These are phyloP conservation scores for Drosophila saltans DNA, from an alignment of 1,140 invertebrate genomes.

Conservation along the genomic window DNA sequence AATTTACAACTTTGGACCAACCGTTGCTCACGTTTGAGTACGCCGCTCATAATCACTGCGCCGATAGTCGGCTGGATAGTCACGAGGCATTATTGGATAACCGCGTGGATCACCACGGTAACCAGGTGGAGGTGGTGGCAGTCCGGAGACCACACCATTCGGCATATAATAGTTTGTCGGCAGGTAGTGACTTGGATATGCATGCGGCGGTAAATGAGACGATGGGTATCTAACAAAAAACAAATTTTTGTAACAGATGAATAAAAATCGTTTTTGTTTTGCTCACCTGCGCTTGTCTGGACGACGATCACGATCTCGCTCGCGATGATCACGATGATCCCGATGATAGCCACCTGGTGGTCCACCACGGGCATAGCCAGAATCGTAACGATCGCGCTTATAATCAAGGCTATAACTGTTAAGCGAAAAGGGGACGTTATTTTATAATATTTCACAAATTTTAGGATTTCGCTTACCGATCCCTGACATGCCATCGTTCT, in stretches of 20 bases:
- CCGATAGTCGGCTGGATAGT: slow-evolving; percentile 85
- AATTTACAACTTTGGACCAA: slow-evolving; percentile 21
- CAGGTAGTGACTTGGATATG: slow-evolving; percentile 75
- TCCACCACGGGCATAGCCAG: slow-evolving; percentile 58
- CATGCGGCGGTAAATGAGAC: slow-evolving; percentile 56
- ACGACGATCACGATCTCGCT: slow-evolving; percentile 84
- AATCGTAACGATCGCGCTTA: slow-evolving; percentile 77
- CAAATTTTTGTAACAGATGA: not conserved
- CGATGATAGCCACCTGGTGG: slow-evolving; percentile 41
- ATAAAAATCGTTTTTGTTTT: not conserved
- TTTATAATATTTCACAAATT: not conserved
- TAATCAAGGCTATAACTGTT: slow-evolving; percentile 71
- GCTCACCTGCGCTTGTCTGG: slow-evolving; percentile 85
- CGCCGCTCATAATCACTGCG: slow-evolving; percentile 83
- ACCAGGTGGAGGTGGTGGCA: slow-evolving; percentile 53
- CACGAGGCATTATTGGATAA: slow-evolving; percentile 82
- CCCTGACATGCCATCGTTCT: slow-evolving; percentile 66
- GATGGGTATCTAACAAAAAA: slow-evolving; percentile 64
- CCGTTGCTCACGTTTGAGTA: slow-evolving; percentile 63
- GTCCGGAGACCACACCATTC: slow-evolving; percentile 60
- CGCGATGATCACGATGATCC: slow-evolving; percentile 84
- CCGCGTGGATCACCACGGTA: slow-evolving; percentile 69
- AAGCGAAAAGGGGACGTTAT: too few relatives aligned
- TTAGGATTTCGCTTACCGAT: slow-evolving; percentile 49
- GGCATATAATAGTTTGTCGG: slow-evolving; percentile 72